phyloP scores from a whole-genome alignment of 2,888 invertebrate species.

The Drosophila anomelani region DNA sequence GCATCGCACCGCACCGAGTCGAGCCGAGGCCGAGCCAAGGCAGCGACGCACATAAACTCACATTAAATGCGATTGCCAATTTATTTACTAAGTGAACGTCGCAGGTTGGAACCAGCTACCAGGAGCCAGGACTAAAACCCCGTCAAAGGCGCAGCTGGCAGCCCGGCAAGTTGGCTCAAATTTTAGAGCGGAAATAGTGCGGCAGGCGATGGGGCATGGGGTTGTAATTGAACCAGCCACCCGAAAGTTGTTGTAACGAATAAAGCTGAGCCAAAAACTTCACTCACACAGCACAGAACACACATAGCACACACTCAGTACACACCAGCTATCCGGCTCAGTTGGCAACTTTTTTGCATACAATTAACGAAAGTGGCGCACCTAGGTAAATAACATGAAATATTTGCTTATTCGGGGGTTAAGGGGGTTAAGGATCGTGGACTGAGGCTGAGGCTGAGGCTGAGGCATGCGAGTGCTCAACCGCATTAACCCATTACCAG shows the following conservation, averaged over 20 bases:
- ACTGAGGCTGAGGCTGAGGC: slow-evolving; percentile 3
- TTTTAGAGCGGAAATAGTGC: slow-evolving; percentile 78
- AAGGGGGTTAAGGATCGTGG: slow-evolving; percentile 21
- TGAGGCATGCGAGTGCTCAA: slow-evolving; percentile 52
- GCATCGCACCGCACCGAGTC: slow-evolving; percentile 13
- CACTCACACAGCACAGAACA: slow-evolving; percentile 36
- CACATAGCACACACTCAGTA: slow-evolving; percentile 8
- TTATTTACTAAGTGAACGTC: slow-evolving; percentile 78
- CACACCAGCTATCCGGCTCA: slow-evolving; percentile 17
- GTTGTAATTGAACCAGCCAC: slow-evolving; percentile 70
- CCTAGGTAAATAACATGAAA: slow-evolving; percentile 71
- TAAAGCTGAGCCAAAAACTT: slow-evolving; percentile 47
- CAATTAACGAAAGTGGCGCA: slow-evolving; percentile 81
- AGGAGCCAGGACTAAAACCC: slow-evolving; percentile 15
- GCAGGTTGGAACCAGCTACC: slow-evolving; percentile 27
- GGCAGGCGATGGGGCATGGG: slow-evolving; percentile 45
- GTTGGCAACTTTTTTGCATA: slow-evolving; percentile 79
- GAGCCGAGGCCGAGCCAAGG: slow-evolving; percentile 33
- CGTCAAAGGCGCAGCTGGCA: slow-evolving; percentile 65
- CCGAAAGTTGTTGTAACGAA: slow-evolving; percentile 65
- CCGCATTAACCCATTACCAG: slow-evolving; percentile 75
- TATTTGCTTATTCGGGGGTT: slow-evolving; percentile 35
- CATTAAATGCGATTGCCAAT: slow-evolving; percentile 81
- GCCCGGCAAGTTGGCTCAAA: slow-evolving; percentile 68
- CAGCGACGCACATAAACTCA: slow-evolving; percentile 78